A percentile compares a stretch with the other conserved stretches of the same genome.
Evolutionary conservation across 2,888 invertebrate genomes (phyloP).

Genomic region (Criorhina ranunculi): DNA sequence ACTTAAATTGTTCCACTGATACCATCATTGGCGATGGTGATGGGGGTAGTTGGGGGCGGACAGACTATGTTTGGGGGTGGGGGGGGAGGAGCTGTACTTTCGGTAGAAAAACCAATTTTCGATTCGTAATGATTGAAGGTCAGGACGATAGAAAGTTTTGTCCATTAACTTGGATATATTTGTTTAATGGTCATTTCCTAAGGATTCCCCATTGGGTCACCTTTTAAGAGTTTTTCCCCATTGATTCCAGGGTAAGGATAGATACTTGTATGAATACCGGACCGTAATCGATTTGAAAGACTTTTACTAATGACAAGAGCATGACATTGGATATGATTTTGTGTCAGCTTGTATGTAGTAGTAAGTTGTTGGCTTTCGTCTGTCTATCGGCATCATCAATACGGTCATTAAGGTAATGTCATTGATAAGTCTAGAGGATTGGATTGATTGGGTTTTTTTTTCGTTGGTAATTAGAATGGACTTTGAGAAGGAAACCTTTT

Average conservation of each 20-base stretch:
- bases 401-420: slow-evolving; percentile 67
- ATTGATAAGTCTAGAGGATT: slow-evolving; percentile 29
- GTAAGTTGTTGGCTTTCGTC: not conserved
- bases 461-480: slow-evolving; percentile 2
- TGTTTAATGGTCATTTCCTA: slow-evolving; percentile 51
- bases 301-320: slow-evolving; percentile 63
- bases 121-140: slow-evolving; percentile 65
- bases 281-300: slow-evolving; percentile 58
- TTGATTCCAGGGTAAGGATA: slow-evolving; percentile 3
- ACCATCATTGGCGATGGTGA: not conserved
- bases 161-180: slow-evolving; percentile 54
- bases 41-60: not conserved
- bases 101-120: slow-evolving; percentile 35
- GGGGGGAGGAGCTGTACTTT: slow-evolving; percentile 5
- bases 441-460: slow-evolving; percentile 17
- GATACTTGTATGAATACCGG: slow-evolving; percentile 15
- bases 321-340: slow-evolving; percentile 70
- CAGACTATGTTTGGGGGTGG: not conserved
- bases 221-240: slow-evolving; percentile 8
- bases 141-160: slow-evolving; percentile 63
- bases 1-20: slow-evolving; percentile 69
- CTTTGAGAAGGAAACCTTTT: too few relatives aligned
- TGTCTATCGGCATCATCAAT: slow-evolving; percentile 27
- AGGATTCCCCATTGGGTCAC: slow-evolving; percentile 47
- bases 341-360: slow-evolving; percentile 19